Conservation (phyloP, 2,888 invertebrate species). For the Machimus rusticus region DNA sequence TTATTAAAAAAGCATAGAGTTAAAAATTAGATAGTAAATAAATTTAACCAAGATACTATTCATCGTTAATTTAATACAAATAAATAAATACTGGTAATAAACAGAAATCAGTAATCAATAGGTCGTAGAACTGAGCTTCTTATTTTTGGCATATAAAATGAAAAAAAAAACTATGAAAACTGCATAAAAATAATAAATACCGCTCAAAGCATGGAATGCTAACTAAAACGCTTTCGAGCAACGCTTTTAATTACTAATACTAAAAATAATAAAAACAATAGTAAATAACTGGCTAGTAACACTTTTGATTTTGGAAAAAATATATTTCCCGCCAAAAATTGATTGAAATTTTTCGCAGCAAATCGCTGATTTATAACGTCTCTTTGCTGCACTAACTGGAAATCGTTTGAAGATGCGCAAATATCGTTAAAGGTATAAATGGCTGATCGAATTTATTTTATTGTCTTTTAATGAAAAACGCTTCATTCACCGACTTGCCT, state of each 20-base stretch:
- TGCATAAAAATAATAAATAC: background rate
- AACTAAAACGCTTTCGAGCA: background rate
- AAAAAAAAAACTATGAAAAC: background rate
- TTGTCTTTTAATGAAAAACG: conserved; percentile 30
- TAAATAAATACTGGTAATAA: background rate
- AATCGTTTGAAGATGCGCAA: background rate
- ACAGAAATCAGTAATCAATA: background rate
- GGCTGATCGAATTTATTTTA: background rate
- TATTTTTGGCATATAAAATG: conserved; percentile 1
- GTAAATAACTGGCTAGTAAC: background rate
- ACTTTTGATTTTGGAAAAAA: background rate
- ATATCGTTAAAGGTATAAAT: conserved; percentile 6
- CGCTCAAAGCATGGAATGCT: background rate
- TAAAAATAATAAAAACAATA: background rate
- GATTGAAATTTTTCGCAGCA: background rate
- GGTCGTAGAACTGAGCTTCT: background rate
- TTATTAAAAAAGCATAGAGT: conserved; percentile 26
- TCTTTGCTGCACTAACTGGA: background rate
- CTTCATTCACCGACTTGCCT: background rate
- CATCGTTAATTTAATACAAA: background rate
- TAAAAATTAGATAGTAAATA: background rate
- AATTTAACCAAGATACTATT: background rate
- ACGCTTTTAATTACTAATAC: background rate
- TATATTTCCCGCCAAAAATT: background rate
- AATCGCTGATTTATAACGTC: background rate